phyloP scores from a whole-genome alignment of 2,797 vertebrate species.

The Tarsius wallacei region DNA sequence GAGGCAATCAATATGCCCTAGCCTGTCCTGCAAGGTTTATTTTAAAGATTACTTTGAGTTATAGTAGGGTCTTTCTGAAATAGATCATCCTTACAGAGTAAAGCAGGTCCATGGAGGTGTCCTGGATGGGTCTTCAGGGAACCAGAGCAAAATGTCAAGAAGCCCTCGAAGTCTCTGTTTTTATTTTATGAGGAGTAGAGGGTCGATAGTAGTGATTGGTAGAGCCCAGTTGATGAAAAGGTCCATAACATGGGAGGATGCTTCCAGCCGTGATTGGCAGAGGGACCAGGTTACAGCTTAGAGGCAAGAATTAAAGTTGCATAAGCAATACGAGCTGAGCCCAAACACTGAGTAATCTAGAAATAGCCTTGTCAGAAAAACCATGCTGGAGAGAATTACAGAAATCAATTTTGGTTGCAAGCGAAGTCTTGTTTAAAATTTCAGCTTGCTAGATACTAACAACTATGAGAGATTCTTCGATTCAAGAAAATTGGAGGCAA shows the following conservation, averaged over 20 bases:
- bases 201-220: slow-evolving; percentile 85
- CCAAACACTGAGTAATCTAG: slow-evolving; percentile 81
- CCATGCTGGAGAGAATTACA: slow-evolving; percentile 79
- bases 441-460: slow-evolving; percentile 71
- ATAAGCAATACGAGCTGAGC: slow-evolving; percentile 76
- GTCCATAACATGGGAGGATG: slow-evolving; percentile 76
- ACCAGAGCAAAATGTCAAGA: slow-evolving; percentile 83
- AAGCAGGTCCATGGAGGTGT: slow-evolving; percentile 79
- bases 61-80: slow-evolving; percentile 78
- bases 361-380: slow-evolving; percentile 83
- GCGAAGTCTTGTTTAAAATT: slow-evolving; percentile 81
- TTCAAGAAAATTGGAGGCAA: slow-evolving; percentile 79
- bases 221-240: slow-evolving; percentile 84
- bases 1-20: slow-evolving; percentile 81
- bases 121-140: slow-evolving; percentile 81
- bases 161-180: slow-evolving; percentile 79
- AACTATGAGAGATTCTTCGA: slow-evolving; percentile 67
- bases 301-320: slow-evolving; percentile 84
- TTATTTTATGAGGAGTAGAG: slow-evolving; percentile 83
- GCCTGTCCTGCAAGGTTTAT: slow-evolving; percentile 81
- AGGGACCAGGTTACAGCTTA: slow-evolving; percentile 72
- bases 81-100: slow-evolving; percentile 84
- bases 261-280: slow-evolving; percentile 82
- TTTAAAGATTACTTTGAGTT: slow-evolving; percentile 87
- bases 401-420: slow-evolving; percentile 84